Evolutionary conservation across 2,797 vertebrate genomes (phyloP).

Genomic region (Sphenodon punctatus): DNA sequence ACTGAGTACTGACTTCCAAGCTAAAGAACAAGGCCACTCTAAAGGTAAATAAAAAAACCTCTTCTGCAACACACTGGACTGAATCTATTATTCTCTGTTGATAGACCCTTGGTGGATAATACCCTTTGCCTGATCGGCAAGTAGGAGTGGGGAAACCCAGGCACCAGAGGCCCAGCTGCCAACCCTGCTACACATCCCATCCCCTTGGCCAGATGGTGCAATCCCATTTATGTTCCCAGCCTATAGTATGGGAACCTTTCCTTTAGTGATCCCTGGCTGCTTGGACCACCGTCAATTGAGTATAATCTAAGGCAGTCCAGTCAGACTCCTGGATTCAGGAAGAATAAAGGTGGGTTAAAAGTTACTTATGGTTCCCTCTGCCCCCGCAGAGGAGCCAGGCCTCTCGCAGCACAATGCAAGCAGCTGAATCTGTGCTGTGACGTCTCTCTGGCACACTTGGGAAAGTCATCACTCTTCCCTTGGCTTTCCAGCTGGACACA

Average conservation of each 20-base stretch:
- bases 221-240: too few species aligned
- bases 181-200: too few species aligned
- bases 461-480: neutral
- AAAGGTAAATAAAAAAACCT: too few species aligned
- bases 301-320: neutral
- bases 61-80: too few species aligned
- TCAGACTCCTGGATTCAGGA: neutral
- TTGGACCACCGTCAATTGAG: neutral
- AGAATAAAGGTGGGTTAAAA: neutral
- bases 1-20: too few species aligned
- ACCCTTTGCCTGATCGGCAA: too few species aligned
- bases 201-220: too few species aligned
- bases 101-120: too few species aligned
- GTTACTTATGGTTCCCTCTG: neutral
- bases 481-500: conserved; percentile 24
- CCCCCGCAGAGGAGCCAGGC: neutral
- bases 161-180: too few species aligned
- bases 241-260: neutral
- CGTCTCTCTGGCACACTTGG: neutral
- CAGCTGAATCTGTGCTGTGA: neutral
- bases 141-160: too few species aligned
- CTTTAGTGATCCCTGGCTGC: neutral
- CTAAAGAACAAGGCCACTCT: too few species aligned
- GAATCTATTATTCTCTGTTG: too few species aligned
- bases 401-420: neutral